These are phyloP conservation scores for Lagria hirta DNA, from an alignment of 2,888 invertebrate genomes.

Conservation along the genomic window DNA sequence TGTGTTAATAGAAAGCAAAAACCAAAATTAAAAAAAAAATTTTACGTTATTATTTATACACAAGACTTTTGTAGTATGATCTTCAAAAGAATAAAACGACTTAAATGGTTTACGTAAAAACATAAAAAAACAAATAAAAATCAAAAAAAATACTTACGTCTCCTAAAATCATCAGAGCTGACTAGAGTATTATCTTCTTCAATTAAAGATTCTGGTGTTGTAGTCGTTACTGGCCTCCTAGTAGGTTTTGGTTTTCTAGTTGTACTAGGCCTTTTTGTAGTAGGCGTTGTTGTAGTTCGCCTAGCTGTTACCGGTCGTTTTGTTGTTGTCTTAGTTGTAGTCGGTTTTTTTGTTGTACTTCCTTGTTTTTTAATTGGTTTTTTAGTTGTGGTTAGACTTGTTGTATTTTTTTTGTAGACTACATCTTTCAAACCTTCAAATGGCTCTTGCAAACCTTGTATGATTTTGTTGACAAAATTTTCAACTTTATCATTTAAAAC, in stretches of 20 bases:
- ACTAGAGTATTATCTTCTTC: slow-evolving; percentile 40
- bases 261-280: slow-evolving; percentile 52
- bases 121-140: no score
- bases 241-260: slow-evolving; percentile 53
- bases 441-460: slow-evolving; percentile 79
- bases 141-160: slow-evolving; percentile 45
- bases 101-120: no score
- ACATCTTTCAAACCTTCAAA: slow-evolving; percentile 80
- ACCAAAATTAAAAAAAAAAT: no score
- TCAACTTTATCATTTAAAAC: slow-evolving; percentile 78
- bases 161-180: slow-evolving; percentile 47
- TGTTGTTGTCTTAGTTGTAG: slow-evolving; percentile 39
- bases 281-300: slow-evolving; percentile 45
- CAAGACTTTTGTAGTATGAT: no score
- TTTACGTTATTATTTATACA: no score
- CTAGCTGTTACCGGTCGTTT: slow-evolving; percentile 43
- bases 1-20: no score
- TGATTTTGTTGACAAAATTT: slow-evolving; percentile 79
- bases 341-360: slow-evolving; percentile 44
- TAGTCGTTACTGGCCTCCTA: slow-evolving; percentile 38
- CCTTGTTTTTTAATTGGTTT: slow-evolving; percentile 47
- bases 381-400: slow-evolving; percentile 43
- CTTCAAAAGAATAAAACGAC: no score
- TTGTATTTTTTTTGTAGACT: slow-evolving; percentile 60
- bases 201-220: slow-evolving; percentile 51